These are phyloP conservation scores for Charina bottae DNA, from an alignment of 2,113 vertebrate genomes.

Conservation along the genomic window DNA sequence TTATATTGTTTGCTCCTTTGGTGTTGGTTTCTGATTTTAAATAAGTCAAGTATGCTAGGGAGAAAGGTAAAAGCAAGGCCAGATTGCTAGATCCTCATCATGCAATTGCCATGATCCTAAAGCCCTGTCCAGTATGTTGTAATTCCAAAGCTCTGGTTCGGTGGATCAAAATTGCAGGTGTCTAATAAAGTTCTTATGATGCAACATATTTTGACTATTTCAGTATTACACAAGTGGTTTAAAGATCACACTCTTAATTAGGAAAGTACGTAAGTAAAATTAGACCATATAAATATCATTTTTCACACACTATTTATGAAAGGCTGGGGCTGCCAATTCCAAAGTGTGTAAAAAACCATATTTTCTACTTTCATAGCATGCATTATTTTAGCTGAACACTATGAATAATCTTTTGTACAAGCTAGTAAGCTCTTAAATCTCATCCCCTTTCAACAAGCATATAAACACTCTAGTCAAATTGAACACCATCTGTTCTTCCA, in stretches of 20 bases:
- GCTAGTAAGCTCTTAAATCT: neutral
- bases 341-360: slow-evolving; percentile 4
- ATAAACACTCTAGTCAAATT: slow-evolving; percentile 15
- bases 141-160: neutral
- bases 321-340: neutral
- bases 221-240: neutral
- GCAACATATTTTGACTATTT: neutral
- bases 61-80: neutral
- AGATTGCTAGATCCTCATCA: neutral
- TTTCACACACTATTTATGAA: neutral
- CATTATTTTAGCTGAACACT: slow-evolving; percentile 20
- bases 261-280: neutral
- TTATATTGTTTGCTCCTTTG: neutral
- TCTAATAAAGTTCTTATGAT: neutral
- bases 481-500: slow-evolving; percentile 18
- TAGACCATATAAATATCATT: neutral
- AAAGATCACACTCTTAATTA: neutral
- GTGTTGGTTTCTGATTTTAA: neutral
- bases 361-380: slow-evolving; percentile 12
- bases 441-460: slow-evolving; percentile 11
- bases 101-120: neutral
- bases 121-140: neutral
- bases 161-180: neutral
- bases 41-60: neutral
- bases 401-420: neutral